phyloP scores from a whole-genome alignment of 2,888 invertebrate species.

The Drosophila glabriapex region DNA sequence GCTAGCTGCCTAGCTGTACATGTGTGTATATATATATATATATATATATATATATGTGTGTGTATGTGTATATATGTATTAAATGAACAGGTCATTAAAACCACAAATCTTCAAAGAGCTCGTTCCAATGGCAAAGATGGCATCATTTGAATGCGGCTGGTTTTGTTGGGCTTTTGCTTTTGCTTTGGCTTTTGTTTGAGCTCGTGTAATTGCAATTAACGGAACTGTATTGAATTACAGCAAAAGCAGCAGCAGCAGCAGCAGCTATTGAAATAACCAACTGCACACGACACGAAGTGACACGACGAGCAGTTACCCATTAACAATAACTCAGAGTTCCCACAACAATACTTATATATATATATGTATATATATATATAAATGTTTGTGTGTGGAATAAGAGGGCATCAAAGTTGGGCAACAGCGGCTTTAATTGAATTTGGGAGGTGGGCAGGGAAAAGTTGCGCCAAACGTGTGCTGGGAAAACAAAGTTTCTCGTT shows the following conservation, averaged over 20 bases:
- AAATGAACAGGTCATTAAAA: slow-evolving; percentile 6
- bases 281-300: background rate
- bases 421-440: slow-evolving; percentile 51
- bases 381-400: background rate
- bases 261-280: slow-evolving; percentile 29
- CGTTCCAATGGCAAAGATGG: background rate
- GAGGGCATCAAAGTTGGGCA: slow-evolving; percentile 27
- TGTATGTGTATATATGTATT: background rate
- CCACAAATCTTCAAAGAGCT: background rate
- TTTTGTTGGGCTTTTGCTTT: slow-evolving; percentile 6
- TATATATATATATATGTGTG: background rate
- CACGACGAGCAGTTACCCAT: slow-evolving; percentile 4
- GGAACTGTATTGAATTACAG: slow-evolving; percentile 47
- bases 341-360: background rate
- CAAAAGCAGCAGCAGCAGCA: background rate
- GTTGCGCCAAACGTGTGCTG: slow-evolving; percentile 29
- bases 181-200: slow-evolving; percentile 22
- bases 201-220: slow-evolving; percentile 50
- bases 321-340: slow-evolving; percentile 7
- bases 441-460: slow-evolving; percentile 23
- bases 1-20: background rate
- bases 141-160: slow-evolving; percentile 11
- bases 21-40: background rate
- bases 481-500: slow-evolving; percentile 24
- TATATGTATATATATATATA: no score